Base-by-base conservation (phyloP, 2,113 vertebrate genomes). In the Anas platyrhynchos region DNA sequence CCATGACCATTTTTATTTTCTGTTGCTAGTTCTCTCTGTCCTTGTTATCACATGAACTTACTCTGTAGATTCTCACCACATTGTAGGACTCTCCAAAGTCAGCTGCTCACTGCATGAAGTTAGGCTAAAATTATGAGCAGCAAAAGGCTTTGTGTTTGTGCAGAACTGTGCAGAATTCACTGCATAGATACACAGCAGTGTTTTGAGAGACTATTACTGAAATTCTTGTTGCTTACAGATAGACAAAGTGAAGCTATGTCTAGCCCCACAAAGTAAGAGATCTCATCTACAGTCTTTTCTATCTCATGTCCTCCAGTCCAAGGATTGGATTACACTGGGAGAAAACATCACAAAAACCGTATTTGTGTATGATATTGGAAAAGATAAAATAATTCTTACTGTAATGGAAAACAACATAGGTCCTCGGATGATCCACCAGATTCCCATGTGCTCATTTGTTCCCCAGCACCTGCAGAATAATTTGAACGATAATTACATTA, bases 361-460 rank as follows among this genome's bases (percentile, higher is more conserved):
- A 71, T 13, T 67, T 52, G 3, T 75, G 50, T n/a, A 32, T 32
- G n/a, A 7, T 25, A 54, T n/a, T 63, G 8, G 9, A 41, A 52
- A 18, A 87, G 54, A 65, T 25, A 23, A 44, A 81, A 21, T 20
- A 48, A 85, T 96, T 96, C 99, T 98, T 98, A 99, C 99, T 62
- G 97, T 86, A 66, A 99, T 97, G 54, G 99, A 98, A 59, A 99
- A 95, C n/a, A 98, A 88, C 67, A 99, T 98, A 2, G 99, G 99
- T 79, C 99, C 99, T 89, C 98, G 97, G 75, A 99, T 99, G 86
- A 99, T 99, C 99, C 99, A 99, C 99, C 99, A 99, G 96, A 99
- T 98, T 90, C 96, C 97, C 94, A 96, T 98, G 88, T 98, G 99
- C 20, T 83, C 85, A 58, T 99, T 99, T 27, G 77, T 97, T 65